These are phyloP conservation scores for Lucilia cuprina DNA, from an alignment of 1,140 invertebrate species.

Conservation along the genomic window DNA sequence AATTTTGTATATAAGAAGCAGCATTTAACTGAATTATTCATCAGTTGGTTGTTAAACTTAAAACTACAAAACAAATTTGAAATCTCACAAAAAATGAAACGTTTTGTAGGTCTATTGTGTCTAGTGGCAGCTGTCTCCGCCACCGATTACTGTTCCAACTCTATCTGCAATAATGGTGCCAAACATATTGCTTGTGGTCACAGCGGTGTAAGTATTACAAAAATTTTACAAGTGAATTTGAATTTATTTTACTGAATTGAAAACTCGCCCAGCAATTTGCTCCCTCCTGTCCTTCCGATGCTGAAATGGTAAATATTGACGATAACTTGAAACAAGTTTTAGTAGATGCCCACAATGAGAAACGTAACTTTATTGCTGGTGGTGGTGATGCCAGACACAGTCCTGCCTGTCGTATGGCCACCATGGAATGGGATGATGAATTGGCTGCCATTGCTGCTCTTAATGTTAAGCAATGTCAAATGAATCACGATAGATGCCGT, in stretches of 20 bases:
- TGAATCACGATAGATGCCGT: constrained; percentile 52
- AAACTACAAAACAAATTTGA: too few species aligned
- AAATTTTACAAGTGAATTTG: not conserved
- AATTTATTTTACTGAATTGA: not conserved
- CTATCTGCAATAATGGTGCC: not conserved
- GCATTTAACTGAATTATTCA: too few species aligned
- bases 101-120: not conserved
- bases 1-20: too few species aligned
- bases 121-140: not conserved
- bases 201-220: not conserved
- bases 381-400: constrained; percentile 43
- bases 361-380: constrained; percentile 52
- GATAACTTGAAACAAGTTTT: constrained; percentile 42
- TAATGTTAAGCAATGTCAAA: constrained; percentile 51
- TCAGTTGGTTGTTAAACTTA: too few species aligned
- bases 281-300: constrained; percentile 43
- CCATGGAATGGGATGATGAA: constrained; percentile 55
- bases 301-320: constrained; percentile 37
- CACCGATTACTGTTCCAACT: constrained; percentile 1
- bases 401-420: constrained; percentile 54
- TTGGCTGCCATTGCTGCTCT: constrained; percentile 50
- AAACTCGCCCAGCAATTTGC: not conserved
- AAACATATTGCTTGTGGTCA: constrained; percentile 15
- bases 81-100: not conserved
- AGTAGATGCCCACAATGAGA: constrained; percentile 43